A percentile compares a stretch with the other conserved stretches of the same genome.
Evolutionary conservation across 2,797 vertebrate species (phyloP).

Genomic region (Malacoraja senta): DNA sequence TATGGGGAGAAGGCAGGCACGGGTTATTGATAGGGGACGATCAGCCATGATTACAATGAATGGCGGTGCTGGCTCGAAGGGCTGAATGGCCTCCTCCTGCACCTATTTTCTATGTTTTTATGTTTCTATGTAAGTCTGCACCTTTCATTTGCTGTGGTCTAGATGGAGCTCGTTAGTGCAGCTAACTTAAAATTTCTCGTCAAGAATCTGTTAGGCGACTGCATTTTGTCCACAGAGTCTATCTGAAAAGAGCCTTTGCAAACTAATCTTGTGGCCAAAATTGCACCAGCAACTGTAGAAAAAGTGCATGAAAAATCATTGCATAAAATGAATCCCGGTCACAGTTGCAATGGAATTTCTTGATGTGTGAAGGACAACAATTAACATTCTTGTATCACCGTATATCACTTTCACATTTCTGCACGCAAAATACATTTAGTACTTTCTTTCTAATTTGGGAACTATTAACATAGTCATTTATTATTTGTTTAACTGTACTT

Average conservation of each 20-base stretch:
- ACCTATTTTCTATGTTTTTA: too few relatives aligned
- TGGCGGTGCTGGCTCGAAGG: too few relatives aligned
- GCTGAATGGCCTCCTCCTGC: too few relatives aligned
- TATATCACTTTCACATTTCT: not conserved
- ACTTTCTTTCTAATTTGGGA: not conserved
- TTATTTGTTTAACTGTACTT: conserved; percentile 12
- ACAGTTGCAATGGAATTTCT: not conserved
- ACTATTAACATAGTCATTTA: not conserved
- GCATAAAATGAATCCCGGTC: not conserved
- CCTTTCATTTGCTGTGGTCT: too few relatives aligned
- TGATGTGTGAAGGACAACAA: not conserved
- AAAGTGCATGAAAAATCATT: not conserved
- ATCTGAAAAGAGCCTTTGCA: not conserved
- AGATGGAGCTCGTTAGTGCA: too few relatives aligned
- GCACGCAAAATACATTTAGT: not conserved
- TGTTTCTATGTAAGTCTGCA: too few relatives aligned
- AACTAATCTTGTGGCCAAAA: not conserved
- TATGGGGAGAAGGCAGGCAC: too few relatives aligned
- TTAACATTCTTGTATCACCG: not conserved
- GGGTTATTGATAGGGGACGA: too few relatives aligned
- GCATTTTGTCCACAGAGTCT: not conserved
- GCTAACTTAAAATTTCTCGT: too few relatives aligned
- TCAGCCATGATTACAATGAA: too few relatives aligned
- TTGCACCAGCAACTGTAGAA: not conserved
- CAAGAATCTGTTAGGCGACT: not conserved